A percentile compares a stretch with the other conserved stretches of the same genome.
Evolutionary conservation across 2,113 vertebrate genomes (phyloP).

Genomic region (Oryzias javanicus): DNA sequence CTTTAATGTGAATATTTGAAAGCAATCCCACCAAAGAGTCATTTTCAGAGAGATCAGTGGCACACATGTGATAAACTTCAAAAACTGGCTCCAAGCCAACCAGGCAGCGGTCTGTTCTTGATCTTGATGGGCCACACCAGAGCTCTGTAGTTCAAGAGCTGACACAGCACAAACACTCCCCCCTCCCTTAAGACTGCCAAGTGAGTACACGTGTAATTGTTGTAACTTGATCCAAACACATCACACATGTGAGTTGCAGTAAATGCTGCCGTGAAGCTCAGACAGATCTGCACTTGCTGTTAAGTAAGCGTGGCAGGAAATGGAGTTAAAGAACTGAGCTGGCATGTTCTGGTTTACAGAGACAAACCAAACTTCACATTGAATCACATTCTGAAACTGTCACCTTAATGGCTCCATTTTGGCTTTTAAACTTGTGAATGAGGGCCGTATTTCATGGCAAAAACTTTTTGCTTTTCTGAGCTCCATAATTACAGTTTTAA

Average conservation of each 20-base stretch:
- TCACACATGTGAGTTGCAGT: conserved; percentile 4
- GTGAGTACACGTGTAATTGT: conserved; percentile 23
- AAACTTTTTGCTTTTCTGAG: too few species aligned
- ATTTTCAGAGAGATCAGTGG: neutral
- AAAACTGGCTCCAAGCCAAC: conserved; percentile 19
- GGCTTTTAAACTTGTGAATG: too few species aligned
- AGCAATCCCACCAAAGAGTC: neutral
- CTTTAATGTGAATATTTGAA: too few species aligned
- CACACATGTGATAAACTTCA: conserved; percentile 17
- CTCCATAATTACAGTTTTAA: too few species aligned
- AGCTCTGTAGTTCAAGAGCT: conserved; percentile 6
- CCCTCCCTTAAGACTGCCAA: conserved; percentile 10
- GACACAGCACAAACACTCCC: conserved; percentile 1
- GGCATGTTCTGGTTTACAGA: too few species aligned
- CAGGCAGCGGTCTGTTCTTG: conserved; percentile 28
- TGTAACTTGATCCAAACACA: conserved; percentile 37
- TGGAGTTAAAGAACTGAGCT: neutral
- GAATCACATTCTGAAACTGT: neutral
- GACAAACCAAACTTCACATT: neutral
- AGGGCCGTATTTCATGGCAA: too few species aligned
- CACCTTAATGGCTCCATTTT: too few species aligned
- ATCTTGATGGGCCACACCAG: conserved; percentile 46
- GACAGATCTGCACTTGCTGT: neutral
- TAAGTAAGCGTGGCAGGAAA: conserved; percentile 10
- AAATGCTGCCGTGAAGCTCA: neutral